Percentiles rank a stretch among this genome's conserved stretches.
These are phyloP conservation scores for Mystacornis crossleyi DNA, from an alignment of 2,113 vertebrate species.

Conservation along the genomic window DNA sequence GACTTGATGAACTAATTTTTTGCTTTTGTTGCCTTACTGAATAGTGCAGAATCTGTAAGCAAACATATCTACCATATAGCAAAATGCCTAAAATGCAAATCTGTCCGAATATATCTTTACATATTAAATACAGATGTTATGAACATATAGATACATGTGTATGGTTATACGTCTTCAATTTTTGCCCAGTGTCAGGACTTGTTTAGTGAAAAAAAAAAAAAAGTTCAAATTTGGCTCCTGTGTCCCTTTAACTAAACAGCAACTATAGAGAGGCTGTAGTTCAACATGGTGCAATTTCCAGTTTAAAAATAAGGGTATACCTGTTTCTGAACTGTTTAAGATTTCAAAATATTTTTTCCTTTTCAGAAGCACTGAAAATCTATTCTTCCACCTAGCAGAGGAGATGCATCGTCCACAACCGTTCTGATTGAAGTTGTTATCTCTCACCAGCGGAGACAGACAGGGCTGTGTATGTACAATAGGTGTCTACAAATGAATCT, in stretches of 20 bases:
- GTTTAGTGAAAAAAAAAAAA: neutral
- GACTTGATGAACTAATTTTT: neutral
- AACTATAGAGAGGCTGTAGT: neutral
- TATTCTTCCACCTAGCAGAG: neutral
- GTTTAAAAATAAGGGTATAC: neutral
- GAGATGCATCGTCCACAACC: fast-evolving
- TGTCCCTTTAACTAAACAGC: neutral
- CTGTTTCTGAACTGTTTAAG: neutral
- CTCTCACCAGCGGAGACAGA: neutral
- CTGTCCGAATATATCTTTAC: neutral
- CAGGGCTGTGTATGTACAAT: neutral
- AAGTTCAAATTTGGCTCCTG: neutral
- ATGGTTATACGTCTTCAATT: neutral
- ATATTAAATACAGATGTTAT: neutral
- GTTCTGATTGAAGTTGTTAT: neutral
- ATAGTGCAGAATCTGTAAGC: neutral
- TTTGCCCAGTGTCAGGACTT: neutral
- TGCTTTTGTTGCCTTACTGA: neutral
- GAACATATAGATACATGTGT: neutral
- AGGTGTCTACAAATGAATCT: neutral
- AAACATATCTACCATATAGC: neutral
- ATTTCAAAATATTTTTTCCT: neutral
- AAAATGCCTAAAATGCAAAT: neutral
- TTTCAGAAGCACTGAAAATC: neutral
- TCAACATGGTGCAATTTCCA: neutral